Evolutionary conservation across 2,797 vertebrate species (phyloP).

Genomic region (Hylomyscus alleni): DNA sequence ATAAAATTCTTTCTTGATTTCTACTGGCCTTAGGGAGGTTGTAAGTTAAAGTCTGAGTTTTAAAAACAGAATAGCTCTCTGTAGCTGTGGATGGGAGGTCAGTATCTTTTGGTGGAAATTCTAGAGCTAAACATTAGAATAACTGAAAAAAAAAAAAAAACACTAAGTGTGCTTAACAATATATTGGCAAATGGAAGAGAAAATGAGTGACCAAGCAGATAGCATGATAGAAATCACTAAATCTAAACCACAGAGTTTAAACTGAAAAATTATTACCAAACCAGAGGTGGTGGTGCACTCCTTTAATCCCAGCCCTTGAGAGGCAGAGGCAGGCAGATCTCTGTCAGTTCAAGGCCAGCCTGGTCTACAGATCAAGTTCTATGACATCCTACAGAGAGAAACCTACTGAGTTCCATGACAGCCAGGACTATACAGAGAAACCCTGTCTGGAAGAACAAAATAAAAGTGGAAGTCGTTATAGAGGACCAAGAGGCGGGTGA

Average conservation of each 20-base stretch:
- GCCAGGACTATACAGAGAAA: not conserved
- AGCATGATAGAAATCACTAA: not conserved
- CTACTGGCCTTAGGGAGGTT: not conserved
- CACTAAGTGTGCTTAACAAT: not conserved
- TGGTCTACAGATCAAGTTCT: not conserved
- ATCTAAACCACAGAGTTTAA: not conserved
- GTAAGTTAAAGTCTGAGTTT: not conserved
- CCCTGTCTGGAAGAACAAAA: not conserved
- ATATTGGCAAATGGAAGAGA: not conserved
- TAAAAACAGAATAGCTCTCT: not conserved
- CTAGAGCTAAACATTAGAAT: not conserved
- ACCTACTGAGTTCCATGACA: too few relatives aligned
- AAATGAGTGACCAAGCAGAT: not conserved
- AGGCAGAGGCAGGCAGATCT: not conserved
- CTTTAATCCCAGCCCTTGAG: not conserved
- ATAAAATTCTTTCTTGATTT: not conserved
- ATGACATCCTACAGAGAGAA: too few relatives aligned
- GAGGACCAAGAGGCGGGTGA: not conserved
- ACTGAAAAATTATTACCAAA: not conserved
- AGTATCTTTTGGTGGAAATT: not conserved
- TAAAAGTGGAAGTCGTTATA: too few relatives aligned
- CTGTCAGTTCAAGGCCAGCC: not conserved
- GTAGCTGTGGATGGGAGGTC: not conserved
- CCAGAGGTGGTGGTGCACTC: not conserved
- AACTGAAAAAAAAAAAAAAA: not conserved